Conservation (phyloP, 23 tunicate species). For the Styela clava region DNA sequence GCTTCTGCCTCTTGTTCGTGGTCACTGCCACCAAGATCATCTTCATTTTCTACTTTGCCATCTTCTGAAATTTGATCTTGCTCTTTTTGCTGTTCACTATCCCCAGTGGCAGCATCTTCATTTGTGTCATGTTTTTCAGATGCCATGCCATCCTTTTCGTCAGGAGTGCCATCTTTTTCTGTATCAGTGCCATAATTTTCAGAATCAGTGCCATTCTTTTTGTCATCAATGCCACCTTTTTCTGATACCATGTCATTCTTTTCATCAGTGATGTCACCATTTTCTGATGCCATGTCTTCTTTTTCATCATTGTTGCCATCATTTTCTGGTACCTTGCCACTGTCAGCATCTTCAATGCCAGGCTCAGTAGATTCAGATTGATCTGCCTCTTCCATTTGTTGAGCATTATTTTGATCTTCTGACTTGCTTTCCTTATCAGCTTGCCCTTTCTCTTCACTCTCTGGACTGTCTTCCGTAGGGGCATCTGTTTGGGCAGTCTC, state of each 20-base stretch:
- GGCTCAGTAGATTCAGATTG: conserved; percentile 1
- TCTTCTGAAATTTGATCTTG: not conserved
- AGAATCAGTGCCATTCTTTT: conserved; percentile 7
- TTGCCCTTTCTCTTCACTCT: conserved; percentile 9
- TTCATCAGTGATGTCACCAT: conserved; percentile 1
- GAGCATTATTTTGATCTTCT: not conserved
- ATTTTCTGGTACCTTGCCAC: not conserved
- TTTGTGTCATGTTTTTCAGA: conserved; percentile 22
- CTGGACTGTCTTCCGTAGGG: not conserved
- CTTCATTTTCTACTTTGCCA: not conserved
- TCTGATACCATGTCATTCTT: not conserved
- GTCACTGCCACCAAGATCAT: not conserved
- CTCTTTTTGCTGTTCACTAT: conserved; percentile 5
- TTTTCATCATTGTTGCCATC: not conserved
- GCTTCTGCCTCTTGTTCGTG: not conserved
- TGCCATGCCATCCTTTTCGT: conserved; percentile 6
- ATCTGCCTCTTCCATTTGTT: not conserved
- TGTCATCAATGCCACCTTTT: not conserved
- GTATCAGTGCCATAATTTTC: conserved; percentile 5
- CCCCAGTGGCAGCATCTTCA: conserved; percentile 8
- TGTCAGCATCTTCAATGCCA: not conserved
- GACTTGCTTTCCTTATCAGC: not conserved
- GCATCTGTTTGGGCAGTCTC: no score
- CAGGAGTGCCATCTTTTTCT: conserved; percentile 6
- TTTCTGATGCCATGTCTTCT: not conserved